Base-by-base conservation (phyloP, 2,113 vertebrate species). In the Apistogramma diplotaenia region DNA sequence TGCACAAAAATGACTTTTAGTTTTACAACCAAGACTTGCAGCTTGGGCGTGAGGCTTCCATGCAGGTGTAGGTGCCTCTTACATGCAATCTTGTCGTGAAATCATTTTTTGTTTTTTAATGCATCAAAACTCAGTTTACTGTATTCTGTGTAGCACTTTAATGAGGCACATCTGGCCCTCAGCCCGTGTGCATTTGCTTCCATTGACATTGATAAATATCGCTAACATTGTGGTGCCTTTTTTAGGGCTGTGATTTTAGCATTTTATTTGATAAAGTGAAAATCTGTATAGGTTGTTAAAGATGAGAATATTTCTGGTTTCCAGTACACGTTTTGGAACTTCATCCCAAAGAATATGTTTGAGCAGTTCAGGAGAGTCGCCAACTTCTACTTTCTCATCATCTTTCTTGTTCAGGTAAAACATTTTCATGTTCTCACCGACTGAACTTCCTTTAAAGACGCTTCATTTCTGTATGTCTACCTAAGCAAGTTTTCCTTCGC, bases 381-480 rank as follows among this genome's bases (percentile, higher is more conserved):
- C 81, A 99, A 99, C 94, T 99, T 99, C 89, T 99, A 99, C 93
- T 99, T 99, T 77, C 97, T 99, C 83, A 99, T 99, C 79, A 99
- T 99, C 93, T 99, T 99, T 91, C 96, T 99, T 87, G 98, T 99
- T 75, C 98, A 99, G 98, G 98, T 99, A 94, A 95, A 95, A 58
- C 1, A 1, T 49, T 58, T 23, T 72, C n/a, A 6, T 37, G 7
- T 31, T 74, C 8, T 16, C 35, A 27, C 27, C 13, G 19, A 54
- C 19, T 53, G 31, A 37, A 21, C 40, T 13, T 10, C 3, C 12
- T 49, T 0, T 49, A 49, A 70, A 70, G 40, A 49, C 29, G 29
- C 29, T 49, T 19, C 23, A 19, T 29, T 49, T 49, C 16, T 49
- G 15, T 15, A 18, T 6, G 46, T 67, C 27, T 49, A 23, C 40